Evolutionary conservation across 2,888 invertebrate genomes (phyloP).

Genomic region (Hirtodrosophila cameraria): DNA sequence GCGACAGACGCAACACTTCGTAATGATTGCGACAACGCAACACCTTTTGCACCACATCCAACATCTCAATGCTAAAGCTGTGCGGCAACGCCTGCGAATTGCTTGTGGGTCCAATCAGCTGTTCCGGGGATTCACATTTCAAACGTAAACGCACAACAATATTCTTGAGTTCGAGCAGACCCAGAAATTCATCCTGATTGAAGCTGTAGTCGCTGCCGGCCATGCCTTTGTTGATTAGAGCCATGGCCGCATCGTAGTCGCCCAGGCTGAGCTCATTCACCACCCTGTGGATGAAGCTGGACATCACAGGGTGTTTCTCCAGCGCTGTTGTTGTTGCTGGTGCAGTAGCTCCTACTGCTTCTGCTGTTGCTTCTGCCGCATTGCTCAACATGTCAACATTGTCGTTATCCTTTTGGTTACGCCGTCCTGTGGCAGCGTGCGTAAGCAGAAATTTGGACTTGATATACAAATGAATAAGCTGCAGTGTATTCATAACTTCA

Average conservation of each 20-base stretch:
- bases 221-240: too few species aligned
- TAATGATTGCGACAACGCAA: conserved; percentile 90
- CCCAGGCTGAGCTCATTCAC: conserved; percentile 51
- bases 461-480: conserved; percentile 35
- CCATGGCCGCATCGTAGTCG: conserved; percentile 57
- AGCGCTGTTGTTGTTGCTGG: not conserved
- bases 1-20: conserved; percentile 89
- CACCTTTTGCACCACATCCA: conserved; percentile 87
- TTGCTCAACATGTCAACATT: too few species aligned
- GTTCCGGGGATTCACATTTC: conserved; percentile 26
- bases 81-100: conserved; percentile 58
- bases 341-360: not conserved
- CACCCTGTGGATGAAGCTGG: conserved; percentile 21
- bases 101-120: conserved; percentile 47
- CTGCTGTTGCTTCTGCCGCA: not conserved
- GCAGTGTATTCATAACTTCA: conserved; percentile 6
- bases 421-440: conserved; percentile 57
- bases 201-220: not conserved
- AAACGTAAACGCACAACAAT: conserved; percentile 54
- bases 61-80: conserved; percentile 91
- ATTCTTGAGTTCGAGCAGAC: conserved; percentile 61
- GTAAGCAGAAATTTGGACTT: conserved; percentile 66
- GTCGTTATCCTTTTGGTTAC: conserved; percentile 7
- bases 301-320: not conserved
- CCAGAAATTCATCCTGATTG: conserved; percentile 27